phyloP scores from a whole-genome alignment of 2,797 vertebrate species.

The Knipowitschia caucasica region DNA sequence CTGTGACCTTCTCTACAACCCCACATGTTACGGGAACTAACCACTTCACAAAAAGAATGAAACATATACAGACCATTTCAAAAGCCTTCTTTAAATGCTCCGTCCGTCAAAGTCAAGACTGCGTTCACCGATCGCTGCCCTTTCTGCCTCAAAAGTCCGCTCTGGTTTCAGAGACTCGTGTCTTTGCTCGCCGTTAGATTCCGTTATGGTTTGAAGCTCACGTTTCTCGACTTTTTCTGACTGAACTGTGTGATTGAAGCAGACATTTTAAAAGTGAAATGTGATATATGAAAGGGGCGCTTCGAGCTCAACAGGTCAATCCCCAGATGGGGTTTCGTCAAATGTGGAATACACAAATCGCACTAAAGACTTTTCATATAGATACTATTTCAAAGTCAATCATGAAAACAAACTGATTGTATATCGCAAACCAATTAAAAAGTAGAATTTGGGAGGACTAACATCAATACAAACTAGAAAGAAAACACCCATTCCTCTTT shows the following conservation, averaged over 20 bases:
- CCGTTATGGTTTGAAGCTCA: slow-evolving; percentile 46
- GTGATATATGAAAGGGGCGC: slow-evolving; percentile 33
- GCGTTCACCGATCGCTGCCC: slow-evolving; percentile 15
- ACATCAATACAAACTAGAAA: too few species aligned
- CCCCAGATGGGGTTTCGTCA: slow-evolving; percentile 10
- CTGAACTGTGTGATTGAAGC: slow-evolving; percentile 37
- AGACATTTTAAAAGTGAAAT: slow-evolving; percentile 38
- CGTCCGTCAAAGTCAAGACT: slow-evolving; percentile 20
- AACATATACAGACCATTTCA: background rate
- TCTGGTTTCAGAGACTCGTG: slow-evolving; percentile 30
- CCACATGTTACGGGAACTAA: background rate
- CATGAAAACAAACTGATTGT: too few species aligned
- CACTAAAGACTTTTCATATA: background rate
- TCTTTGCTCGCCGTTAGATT: slow-evolving; percentile 38
- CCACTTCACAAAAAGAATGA: background rate
- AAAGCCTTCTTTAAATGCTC: background rate
- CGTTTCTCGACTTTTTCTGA: slow-evolving; percentile 40
- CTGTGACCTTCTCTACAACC: background rate
- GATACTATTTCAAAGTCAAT: too few species aligned
- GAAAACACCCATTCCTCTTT: too few species aligned
- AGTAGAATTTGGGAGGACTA: too few species aligned
- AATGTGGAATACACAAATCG: background rate
- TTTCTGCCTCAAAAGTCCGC: slow-evolving; percentile 40
- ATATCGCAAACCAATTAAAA: too few species aligned
- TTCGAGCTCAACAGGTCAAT: slow-evolving; percentile 29